Percentiles rank a stretch among this genome's conserved stretches.
phyloP scores from a whole-genome alignment of 2,113 vertebrate species.

The Heterotis niloticus region DNA sequence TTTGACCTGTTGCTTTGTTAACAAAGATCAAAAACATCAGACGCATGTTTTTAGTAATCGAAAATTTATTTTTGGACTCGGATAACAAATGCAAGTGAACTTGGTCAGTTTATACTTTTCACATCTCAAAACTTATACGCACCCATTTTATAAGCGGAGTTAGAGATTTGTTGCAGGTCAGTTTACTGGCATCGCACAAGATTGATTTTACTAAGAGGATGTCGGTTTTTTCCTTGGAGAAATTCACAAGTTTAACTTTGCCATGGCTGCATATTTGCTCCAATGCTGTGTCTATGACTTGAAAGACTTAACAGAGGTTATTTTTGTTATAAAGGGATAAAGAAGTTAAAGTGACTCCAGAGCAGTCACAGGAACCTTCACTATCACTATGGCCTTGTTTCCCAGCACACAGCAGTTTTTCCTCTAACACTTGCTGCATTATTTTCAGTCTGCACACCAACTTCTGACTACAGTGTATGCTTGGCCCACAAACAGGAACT shows the following conservation, averaged over 20 bases:
- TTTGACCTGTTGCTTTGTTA: too few species aligned
- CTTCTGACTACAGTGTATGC: not conserved
- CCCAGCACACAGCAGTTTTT: constrained; percentile 43
- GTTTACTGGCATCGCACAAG: not conserved
- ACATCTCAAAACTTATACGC: too few species aligned
- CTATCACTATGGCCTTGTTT: constrained; percentile 49
- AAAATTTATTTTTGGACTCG: too few species aligned
- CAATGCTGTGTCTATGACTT: constrained; percentile 6
- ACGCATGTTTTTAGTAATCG: too few species aligned
- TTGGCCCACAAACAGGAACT: not conserved
- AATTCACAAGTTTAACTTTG: constrained; percentile 23
- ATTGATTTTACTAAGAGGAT: not conserved
- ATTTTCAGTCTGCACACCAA: not conserved
- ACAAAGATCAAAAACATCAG: too few species aligned
- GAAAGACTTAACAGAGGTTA: constrained; percentile 33
- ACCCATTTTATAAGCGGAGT: too few species aligned
- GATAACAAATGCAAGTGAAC: too few species aligned
- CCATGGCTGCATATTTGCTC: constrained; percentile 2
- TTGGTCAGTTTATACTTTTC: too few species aligned
- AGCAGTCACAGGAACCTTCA: constrained; percentile 46
- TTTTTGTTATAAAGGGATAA: constrained; percentile 40
- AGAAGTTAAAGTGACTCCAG: constrained; percentile 51
- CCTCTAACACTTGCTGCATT: constrained; percentile 31
- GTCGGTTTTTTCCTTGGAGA: not conserved
- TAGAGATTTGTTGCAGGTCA: too few species aligned